Percentiles rank a stretch among this genome's conserved stretches.
Evolutionary conservation across 2,888 invertebrate genomes (phyloP).

Genomic region (Synanthedon tipuliformis): DNA sequence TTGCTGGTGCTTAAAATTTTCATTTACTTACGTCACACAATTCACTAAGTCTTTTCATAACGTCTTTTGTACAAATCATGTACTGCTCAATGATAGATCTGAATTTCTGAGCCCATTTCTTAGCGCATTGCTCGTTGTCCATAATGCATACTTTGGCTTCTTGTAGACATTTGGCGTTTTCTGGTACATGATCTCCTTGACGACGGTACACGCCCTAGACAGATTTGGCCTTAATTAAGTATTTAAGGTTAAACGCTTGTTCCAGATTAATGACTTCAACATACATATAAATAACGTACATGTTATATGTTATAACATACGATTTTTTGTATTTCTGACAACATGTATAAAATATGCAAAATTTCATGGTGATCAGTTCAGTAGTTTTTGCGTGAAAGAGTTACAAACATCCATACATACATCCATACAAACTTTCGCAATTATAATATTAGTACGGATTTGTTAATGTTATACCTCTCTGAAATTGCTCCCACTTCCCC

Average conservation of each 20-base stretch:
- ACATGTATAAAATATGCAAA: neutral
- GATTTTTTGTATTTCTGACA: too few species aligned
- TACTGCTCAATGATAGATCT: conserved; percentile 50
- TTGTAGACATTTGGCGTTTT: conserved; percentile 48
- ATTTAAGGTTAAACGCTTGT: too few species aligned
- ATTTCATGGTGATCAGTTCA: neutral
- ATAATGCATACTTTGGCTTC: conserved; percentile 59
- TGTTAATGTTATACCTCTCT: conserved; percentile 36
- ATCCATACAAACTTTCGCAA: neutral
- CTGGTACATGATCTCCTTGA: conserved; percentile 27
- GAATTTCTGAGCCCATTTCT: conserved; percentile 57
- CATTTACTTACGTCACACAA: conserved; percentile 43
- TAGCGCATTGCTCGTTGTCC: conserved; percentile 59
- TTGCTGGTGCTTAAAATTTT: neutral
- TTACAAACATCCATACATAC: too few species aligned
- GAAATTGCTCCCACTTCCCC: conserved; percentile 59
- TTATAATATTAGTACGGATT: neutral
- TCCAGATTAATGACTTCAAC: too few species aligned
- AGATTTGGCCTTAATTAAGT: too few species aligned
- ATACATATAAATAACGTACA: too few species aligned
- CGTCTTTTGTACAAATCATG: conserved; percentile 62
- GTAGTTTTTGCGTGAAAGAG: neutral
- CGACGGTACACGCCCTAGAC: conserved; percentile 53
- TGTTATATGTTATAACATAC: too few species aligned
- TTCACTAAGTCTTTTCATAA: conserved; percentile 53